Conservation (phyloP, 1,140 invertebrate species). For the Panagrolaimus sp. region DNA sequence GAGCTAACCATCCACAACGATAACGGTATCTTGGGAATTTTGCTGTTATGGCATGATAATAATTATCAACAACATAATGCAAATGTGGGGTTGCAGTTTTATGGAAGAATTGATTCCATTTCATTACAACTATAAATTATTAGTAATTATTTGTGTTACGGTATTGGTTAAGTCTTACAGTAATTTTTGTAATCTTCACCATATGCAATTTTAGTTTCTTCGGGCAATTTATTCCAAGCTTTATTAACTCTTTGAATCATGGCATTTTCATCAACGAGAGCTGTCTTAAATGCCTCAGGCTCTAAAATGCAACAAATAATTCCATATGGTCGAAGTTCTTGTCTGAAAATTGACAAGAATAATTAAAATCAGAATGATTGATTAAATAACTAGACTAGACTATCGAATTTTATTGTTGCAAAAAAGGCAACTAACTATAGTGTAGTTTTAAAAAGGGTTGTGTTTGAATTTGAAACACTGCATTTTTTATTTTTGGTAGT, state of each 20-base stretch:
- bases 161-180: slow-evolving; percentile 3
- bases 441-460: too few species aligned
- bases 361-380: slow-evolving; percentile 3
- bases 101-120: slow-evolving; percentile 41
- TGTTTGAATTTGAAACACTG: neutral
- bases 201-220: slow-evolving; percentile 44
- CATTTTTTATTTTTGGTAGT: neutral
- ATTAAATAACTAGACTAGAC: neutral
- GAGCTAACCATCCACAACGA: slow-evolving; percentile 46
- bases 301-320: slow-evolving; percentile 48
- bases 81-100: slow-evolving; percentile 34
- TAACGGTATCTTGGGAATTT: slow-evolving; percentile 45
- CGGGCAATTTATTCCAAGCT: slow-evolving; percentile 40
- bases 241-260: slow-evolving; percentile 46
- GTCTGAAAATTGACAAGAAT: slow-evolving; percentile 24
- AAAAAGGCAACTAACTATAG: neutral
- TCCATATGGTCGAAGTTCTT: slow-evolving; percentile 40
- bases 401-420: neutral
- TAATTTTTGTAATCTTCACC: slow-evolving; percentile 18
- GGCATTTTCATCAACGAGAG: slow-evolving; percentile 38
- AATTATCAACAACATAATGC: slow-evolving; percentile 50
- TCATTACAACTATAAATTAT: slow-evolving; percentile 40
- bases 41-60: slow-evolving; percentile 52
- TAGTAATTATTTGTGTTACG: neutral
- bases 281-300: slow-evolving; percentile 36